Base-by-base conservation (phyloP, 2,888 invertebrate species). In the Timema podura region DNA sequence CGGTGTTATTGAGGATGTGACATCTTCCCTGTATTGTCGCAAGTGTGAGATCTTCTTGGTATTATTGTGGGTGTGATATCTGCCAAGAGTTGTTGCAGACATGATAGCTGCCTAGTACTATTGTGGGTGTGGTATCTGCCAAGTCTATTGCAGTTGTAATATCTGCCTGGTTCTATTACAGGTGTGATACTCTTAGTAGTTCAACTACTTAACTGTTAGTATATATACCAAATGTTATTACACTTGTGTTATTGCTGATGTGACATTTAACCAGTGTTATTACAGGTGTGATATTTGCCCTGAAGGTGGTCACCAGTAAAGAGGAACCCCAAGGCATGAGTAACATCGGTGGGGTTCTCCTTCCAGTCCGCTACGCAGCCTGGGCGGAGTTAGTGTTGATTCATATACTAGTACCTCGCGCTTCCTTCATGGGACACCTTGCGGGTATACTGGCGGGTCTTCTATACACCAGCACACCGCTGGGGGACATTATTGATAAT, bases 321-420 rank as follows among this genome's bases (percentile, higher is more conserved):
- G 82, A 83, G 73, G 80, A 81, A 71, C 74, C 73, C 0, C 79
- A 80, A 54, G 77, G 78, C 68, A 64, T 77, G 9, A 69, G 80
- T 54, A 47, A 49, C 5, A 76, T 83, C 0, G 79, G 78, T 46
- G 81, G 81, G 10, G 74, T 82, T 9, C 80, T 81, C 59, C 82
- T 87, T 3, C 85, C 85, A 1, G 82, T 82, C 48, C 82, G 82
- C 76, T 81, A 83, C 75, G 84, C 86, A 1, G 86, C 85, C 68
- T 89, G 88, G 88, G 82, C 82, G 0, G 89, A 89, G 76, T 78
- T 89, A 48, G 69, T 86, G 13, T 78, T 88, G 10, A 88, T 89
- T 73, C 86, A 88, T 75, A 48, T 89, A 1, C 76, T 88, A 47
- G 85, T 86, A 3, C 88, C 88, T 13, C 85, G 86, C 75, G 84